Percentiles rank a stretch among this genome's conserved stretches.
Evolutionary conservation across 2,113 vertebrate species (phyloP).

Genomic region (Cygnus atratus): DNA sequence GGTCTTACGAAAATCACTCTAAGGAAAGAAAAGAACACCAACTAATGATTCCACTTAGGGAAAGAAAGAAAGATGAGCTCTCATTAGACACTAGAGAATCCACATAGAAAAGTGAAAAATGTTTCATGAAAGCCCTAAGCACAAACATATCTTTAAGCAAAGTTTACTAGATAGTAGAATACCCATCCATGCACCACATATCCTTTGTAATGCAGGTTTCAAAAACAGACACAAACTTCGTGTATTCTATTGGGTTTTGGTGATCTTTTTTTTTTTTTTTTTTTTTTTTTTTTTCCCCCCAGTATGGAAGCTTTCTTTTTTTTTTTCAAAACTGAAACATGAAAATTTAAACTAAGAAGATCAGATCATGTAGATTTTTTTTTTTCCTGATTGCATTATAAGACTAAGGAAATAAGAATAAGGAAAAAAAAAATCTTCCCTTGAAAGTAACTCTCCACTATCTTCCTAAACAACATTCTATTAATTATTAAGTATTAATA

Average conservation of each 20-base stretch:
- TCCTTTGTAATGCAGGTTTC: not conserved
- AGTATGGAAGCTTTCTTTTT: not conserved
- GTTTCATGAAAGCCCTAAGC: not conserved
- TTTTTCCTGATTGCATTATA: not conserved
- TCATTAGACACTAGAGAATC: not conserved
- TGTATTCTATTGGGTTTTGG: not conserved
- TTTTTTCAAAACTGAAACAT: not conserved
- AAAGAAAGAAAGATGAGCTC: not conserved
- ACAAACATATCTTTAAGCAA: not conserved
- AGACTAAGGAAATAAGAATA: not conserved
- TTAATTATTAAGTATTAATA: not conserved
- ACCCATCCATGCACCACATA: not conserved
- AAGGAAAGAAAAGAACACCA: not conserved
- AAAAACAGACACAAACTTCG: not conserved
- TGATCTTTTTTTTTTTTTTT: fast-evolving
- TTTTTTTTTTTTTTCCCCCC: not conserved
- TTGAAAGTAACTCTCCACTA: not conserved
- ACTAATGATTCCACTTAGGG: not conserved
- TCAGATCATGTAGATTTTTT: not conserved
- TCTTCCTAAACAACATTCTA: not conserved
- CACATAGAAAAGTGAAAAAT: fast-evolving
- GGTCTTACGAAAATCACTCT: not conserved
- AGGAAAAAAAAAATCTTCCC: not conserved
- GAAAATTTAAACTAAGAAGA: not conserved
- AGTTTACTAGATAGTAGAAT: not conserved